These are phyloP conservation scores for Oryzias dopingdopingensis DNA, from an alignment of 2,797 vertebrate genomes.

Conservation along the genomic window DNA sequence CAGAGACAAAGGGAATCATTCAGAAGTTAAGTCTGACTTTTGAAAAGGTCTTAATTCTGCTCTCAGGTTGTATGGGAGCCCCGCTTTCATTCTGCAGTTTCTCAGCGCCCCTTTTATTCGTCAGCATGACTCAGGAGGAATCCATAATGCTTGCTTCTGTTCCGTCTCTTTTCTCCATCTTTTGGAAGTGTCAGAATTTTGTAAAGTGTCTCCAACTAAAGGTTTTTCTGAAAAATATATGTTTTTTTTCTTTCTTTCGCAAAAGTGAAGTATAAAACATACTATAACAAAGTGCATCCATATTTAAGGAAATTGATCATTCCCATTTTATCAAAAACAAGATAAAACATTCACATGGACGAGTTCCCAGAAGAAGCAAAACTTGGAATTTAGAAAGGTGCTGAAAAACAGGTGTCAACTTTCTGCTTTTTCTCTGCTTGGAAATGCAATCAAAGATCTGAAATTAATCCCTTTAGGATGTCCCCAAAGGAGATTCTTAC, in stretches of 20 bases:
- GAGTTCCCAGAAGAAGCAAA: conserved; percentile 37
- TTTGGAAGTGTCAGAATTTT: conserved; percentile 32
- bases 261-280: conserved; percentile 17
- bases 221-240: conserved; percentile 26
- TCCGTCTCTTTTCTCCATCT: conserved; percentile 27
- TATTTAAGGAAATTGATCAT: conserved; percentile 27
- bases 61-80: conserved; percentile 44
- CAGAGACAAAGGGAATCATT: conserved; percentile 59
- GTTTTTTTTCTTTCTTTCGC: conserved; percentile 5
- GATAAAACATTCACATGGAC: conserved; percentile 35
- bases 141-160: conserved; percentile 46
- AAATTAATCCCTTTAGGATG: conserved; percentile 64
- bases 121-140: conserved; percentile 45
- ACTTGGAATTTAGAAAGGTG: conserved; percentile 41
- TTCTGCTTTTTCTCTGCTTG: conserved; percentile 56
- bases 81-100: conserved; percentile 40
- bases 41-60: conserved; percentile 53
- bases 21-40: conserved; percentile 65
- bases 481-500: conserved; percentile 62
- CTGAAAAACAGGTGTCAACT: conserved; percentile 60
- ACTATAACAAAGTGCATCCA: conserved; percentile 18
- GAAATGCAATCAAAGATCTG: conserved; percentile 60
- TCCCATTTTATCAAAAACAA: conserved; percentile 28
- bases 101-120: conserved; percentile 29
- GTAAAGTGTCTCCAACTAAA: no score